Percentiles rank a stretch among this genome's conserved stretches.
Evolutionary conservation across 2,797 vertebrate species (phyloP).

Genomic region (Rhabdomys pumilio): DNA sequence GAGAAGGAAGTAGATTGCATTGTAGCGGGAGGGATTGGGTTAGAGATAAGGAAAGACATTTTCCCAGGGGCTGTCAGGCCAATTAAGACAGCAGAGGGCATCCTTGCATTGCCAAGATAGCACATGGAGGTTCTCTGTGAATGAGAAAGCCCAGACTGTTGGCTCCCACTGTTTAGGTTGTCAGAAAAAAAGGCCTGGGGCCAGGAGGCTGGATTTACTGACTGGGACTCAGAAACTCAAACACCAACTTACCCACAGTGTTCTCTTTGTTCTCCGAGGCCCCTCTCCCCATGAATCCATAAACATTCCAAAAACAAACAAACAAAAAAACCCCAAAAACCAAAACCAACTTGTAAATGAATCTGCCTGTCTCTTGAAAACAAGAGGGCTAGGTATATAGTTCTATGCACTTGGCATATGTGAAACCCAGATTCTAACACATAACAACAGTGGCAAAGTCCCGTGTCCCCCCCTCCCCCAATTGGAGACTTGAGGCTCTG

Average conservation of each 20-base stretch:
- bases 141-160: slow-evolving; percentile 47
- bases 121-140: slow-evolving; percentile 14
- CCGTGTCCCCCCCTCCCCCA: too few relatives aligned
- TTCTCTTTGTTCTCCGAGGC: neutral
- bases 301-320: neutral
- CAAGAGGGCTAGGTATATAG: neutral
- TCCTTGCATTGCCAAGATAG: neutral
- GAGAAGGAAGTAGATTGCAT: slow-evolving; percentile 72
- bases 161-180: neutral
- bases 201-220: neutral
- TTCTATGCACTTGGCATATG: too few relatives aligned
- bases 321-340: too few relatives aligned
- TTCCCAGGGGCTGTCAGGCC: neutral
- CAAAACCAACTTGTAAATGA: too few relatives aligned
- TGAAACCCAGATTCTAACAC: neutral
- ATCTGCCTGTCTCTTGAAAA: neutral
- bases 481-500: neutral
- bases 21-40: slow-evolving; percentile 74
- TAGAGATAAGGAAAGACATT: slow-evolving; percentile 74
- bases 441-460: neutral
- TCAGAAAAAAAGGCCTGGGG: neutral
- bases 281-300: neutral
- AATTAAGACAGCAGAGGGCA: neutral
- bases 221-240: neutral
- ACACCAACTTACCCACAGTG: too few relatives aligned